Base-by-base conservation (phyloP, 2,888 invertebrate species). In the Dolomedes plantarius region DNA sequence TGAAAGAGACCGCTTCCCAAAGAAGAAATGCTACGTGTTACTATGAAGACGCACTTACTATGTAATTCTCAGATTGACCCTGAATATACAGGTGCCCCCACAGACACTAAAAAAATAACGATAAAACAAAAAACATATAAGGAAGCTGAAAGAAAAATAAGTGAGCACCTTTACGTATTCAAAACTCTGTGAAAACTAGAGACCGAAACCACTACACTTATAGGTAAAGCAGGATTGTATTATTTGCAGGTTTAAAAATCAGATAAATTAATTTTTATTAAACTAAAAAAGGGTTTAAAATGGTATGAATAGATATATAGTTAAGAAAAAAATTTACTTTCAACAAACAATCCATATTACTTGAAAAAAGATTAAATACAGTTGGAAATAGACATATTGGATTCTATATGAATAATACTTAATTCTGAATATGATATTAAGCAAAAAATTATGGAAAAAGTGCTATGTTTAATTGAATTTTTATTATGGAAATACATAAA, bases 31-130 rank as follows among this genome's bases (percentile, higher is more conserved):
- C 75, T 62, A 75, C 62, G 74, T 27, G 73, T 82, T 82, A 82
- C 71, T 65, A 85, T 39, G 67, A 72, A 73, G 77, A 73, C 72
- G 83, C 77, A 85, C 83, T 85, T 85, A 85, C 83, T 85, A 85
- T 71, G 83, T 77, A 85, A 71, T 77, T 77, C 56, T 85, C 83
- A 56, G 76, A 77, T 76, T 85, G 83, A 85, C 83, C 83, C 83
- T 85, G 83, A 77, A 85, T 85, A 85, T 85, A 85, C 83, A 85
- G 83, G 77, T 85, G 77, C 77, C 83, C 83, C 83, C 83, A 85
- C 83, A 85, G 83, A 85, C 83, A 85, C 83, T 85, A 85, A 73
- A 85, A 76, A 85, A 77, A 83, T 75, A 76, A 83, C 46, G 69
- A 77, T 31, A 85, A 39, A 85, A 74, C 56, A 73, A 36, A 68